These are phyloP conservation scores for Rhinolophus sinicus DNA, from an alignment of 2,113 vertebrate species.

Conservation along the genomic window DNA sequence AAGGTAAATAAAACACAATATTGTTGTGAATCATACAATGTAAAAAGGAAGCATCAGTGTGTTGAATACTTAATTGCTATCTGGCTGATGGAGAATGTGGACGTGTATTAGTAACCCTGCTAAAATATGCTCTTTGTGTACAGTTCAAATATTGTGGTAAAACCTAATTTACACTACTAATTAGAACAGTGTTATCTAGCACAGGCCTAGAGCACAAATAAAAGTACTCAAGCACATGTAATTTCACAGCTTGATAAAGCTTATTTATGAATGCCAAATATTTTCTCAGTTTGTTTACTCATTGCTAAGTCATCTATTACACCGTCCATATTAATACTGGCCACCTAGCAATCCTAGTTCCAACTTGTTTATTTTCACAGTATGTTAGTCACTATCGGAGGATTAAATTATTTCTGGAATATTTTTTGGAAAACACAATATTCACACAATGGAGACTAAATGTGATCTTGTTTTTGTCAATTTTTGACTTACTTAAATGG, in stretches of 20 bases:
- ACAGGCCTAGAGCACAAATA: background rate
- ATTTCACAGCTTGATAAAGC: background rate
- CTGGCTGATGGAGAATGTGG: background rate
- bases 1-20: background rate
- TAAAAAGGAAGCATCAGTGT: background rate
- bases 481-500: slow-evolving; percentile 42
- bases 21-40: background rate
- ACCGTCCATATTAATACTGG: background rate
- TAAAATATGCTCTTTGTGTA: background rate
- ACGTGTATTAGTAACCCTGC: background rate
- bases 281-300: slow-evolving; percentile 29
- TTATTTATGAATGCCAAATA: slow-evolving; percentile 13
- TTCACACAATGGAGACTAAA: background rate
- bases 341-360: background rate
- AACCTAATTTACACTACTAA: background rate
- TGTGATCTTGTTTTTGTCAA: background rate
- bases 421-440: slow-evolving; percentile 30
- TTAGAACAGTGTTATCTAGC: background rate
- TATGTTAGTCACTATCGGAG: background rate
- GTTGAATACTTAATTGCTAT: background rate
- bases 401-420: slow-evolving; percentile 32
- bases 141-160: background rate
- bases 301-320: background rate
- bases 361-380: background rate
- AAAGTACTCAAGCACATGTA: background rate